Evolutionary conservation across 1,140 invertebrate species (phyloP).

Genomic region (Drosophila erecta): DNA sequence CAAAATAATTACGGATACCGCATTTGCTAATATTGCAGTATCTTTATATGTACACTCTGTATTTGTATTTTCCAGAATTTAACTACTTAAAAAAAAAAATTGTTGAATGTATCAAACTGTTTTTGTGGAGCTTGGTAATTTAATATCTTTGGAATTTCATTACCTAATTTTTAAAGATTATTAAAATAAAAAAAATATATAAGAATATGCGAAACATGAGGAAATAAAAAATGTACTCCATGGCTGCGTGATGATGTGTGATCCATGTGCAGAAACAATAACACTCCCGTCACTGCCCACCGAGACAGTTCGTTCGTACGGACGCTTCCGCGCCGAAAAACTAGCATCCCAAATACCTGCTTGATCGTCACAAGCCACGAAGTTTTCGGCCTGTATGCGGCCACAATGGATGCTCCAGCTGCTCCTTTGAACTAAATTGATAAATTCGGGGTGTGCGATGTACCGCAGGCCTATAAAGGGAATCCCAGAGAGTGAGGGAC

Average conservation of each 20-base stretch:
- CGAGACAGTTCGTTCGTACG: conserved; percentile 54
- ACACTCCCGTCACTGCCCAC: conserved; percentile 17
- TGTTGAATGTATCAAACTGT: too few relatives aligned
- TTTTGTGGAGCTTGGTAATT: too few relatives aligned
- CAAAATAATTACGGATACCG: too few relatives aligned
- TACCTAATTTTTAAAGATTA: too few relatives aligned
- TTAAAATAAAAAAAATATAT: neutral
- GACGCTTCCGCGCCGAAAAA: conserved; percentile 55
- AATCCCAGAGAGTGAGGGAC: neutral
- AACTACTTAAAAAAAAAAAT: too few relatives aligned
- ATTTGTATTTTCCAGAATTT: too few relatives aligned
- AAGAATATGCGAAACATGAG: too few relatives aligned
- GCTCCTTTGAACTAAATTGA: conserved; percentile 1
- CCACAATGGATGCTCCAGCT: conserved; percentile 5
- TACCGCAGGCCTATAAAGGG: too few relatives aligned
- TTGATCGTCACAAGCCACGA: conserved; percentile 55
- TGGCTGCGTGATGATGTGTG: neutral
- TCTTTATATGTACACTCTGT: too few relatives aligned
- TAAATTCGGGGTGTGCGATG: too few relatives aligned
- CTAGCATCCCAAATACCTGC: conserved; percentile 47
- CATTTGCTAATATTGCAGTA: too few relatives aligned
- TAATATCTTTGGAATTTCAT: too few relatives aligned
- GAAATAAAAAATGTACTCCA: conserved; percentile 1
- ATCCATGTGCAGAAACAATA: conserved; percentile 26
- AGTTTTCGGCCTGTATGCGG: conserved; percentile 50